These are phyloP conservation scores for Oxycera nigricornis DNA, from an alignment of 2,888 invertebrate genomes.

Conservation along the genomic window DNA sequence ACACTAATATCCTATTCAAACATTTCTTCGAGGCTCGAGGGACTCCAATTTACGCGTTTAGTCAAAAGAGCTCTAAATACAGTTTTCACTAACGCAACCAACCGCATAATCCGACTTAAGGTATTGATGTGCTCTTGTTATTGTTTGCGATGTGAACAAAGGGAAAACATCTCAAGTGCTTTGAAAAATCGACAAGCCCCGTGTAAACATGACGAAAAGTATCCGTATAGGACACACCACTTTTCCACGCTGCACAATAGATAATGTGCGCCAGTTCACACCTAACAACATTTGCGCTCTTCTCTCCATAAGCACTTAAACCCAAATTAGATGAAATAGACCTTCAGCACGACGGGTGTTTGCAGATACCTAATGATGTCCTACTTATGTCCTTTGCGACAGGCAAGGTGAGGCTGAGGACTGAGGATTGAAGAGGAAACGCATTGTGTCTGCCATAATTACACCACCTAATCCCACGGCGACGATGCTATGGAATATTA, in stretches of 20 bases:
- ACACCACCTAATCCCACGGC: conserved; percentile 6
- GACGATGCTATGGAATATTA: conserved; percentile 5
- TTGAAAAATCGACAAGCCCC: conserved; percentile 18
- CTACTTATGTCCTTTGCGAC: conserved; percentile 25
- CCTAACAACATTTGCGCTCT: conserved; percentile 21
- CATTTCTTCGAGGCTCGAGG: too few species aligned
- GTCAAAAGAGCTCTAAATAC: conserved; percentile 12
- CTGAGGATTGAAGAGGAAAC: conserved; percentile 16
- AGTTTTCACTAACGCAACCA: conserved; percentile 48
- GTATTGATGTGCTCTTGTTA: conserved; percentile 33
- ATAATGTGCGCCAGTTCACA: conserved; percentile 41
- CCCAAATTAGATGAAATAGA: conserved; percentile 41
- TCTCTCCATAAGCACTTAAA: conserved; percentile 39
- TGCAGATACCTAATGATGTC: conserved; percentile 15
- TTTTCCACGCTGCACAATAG: conserved; percentile 25
- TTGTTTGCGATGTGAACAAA: conserved; percentile 11
- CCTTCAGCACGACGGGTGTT: conserved; percentile 37
- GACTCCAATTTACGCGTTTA: too few species aligned
- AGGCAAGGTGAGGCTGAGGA: neutral
- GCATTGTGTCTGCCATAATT: conserved; percentile 20
- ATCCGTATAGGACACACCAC: neutral
- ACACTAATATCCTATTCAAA: too few species aligned
- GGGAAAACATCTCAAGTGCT: conserved; percentile 21
- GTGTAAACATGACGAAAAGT: conserved; percentile 30
- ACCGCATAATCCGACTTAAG: conserved; percentile 49